Conservation (phyloP, 2,797 vertebrate species). For the Pseudocheirus occidentalis region DNA sequence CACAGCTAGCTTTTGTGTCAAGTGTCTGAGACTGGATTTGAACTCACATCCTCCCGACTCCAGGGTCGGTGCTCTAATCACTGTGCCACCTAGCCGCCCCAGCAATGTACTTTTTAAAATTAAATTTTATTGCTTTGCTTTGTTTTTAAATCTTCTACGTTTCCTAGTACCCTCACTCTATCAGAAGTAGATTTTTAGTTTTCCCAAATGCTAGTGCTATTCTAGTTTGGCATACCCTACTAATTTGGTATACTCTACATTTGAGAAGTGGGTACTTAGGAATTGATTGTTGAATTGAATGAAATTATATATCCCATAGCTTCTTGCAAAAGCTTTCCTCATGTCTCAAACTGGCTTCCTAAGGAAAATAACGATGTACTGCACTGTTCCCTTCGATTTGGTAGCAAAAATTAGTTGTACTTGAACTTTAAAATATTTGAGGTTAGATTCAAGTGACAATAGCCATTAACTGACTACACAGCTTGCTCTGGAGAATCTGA, state of each 20-base stretch:
- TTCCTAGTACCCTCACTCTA: neutral
- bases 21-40: neutral
- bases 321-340: neutral
- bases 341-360: neutral
- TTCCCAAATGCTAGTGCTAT: neutral
- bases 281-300: neutral
- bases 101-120: neutral
- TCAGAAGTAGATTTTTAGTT: neutral
- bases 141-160: neutral
- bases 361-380: neutral
- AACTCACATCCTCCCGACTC: neutral
- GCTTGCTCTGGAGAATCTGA: neutral
- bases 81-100: too few relatives aligned
- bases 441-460: neutral
- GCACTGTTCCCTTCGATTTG: neutral
- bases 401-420: neutral
- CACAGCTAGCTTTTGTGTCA: too few relatives aligned
- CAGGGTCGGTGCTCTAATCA: neutral
- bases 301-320: neutral
- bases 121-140: neutral
- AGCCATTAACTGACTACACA: neutral
- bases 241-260: neutral
- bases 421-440: neutral
- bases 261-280: neutral
- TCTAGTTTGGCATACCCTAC: neutral